These are phyloP conservation scores for Coremacera marginata DNA, from an alignment of 2,888 invertebrate genomes.

Conservation along the genomic window DNA sequence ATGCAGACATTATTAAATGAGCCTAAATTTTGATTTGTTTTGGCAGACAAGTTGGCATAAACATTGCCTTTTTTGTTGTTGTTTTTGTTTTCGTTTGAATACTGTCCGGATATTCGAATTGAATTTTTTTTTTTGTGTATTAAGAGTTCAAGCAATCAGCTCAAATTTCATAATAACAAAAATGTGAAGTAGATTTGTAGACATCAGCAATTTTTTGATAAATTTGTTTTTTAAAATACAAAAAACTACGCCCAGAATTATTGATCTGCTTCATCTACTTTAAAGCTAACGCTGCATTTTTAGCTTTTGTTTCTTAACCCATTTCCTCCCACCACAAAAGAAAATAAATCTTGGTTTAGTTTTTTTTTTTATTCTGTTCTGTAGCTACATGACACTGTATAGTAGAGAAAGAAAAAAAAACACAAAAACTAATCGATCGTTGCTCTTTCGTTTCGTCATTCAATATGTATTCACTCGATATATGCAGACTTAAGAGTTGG, in stretches of 20 bases:
- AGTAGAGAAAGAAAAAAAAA: neutral
- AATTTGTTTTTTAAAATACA: too few relatives aligned
- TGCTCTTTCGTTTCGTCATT: slow-evolving; percentile 14
- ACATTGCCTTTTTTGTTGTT: neutral
- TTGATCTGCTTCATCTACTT: neutral
- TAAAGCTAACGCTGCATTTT: neutral
- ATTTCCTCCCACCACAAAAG: neutral
- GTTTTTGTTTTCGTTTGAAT: too few relatives aligned
- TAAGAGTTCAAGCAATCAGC: too few relatives aligned
- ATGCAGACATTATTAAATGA: neutral
- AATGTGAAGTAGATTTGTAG: too few relatives aligned
- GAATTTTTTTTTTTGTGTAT: too few relatives aligned
- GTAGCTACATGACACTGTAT: neutral
- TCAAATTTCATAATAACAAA: too few relatives aligned
- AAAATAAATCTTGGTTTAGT: neutral
- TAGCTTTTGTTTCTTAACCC: neutral
- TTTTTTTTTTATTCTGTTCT: neutral
- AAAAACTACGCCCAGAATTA: too few relatives aligned
- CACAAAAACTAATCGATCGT: slow-evolving; percentile 18
- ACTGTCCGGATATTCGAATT: too few relatives aligned
- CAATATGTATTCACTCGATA: neutral
- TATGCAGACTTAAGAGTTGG: neutral
- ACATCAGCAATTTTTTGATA: too few relatives aligned
- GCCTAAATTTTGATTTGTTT: neutral
- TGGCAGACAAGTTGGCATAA: slow-evolving; percentile 23